Base-by-base conservation (phyloP, 1,140 invertebrate genomes). In the Hylaeus volcanicus region DNA sequence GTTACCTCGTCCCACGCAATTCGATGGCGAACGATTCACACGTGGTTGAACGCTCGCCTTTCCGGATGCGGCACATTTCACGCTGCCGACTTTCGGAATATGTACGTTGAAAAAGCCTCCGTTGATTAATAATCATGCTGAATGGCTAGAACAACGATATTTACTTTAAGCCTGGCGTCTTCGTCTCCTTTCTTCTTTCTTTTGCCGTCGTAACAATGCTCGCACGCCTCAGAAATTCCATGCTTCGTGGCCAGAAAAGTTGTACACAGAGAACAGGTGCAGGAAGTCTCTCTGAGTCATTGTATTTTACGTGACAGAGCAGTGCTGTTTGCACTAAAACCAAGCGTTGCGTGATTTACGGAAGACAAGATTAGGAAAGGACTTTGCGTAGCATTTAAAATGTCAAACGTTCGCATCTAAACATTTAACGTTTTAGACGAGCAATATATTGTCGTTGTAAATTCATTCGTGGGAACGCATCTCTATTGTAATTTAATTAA, bases 91-190 rank as follows among this genome's bases (percentile, higher is more conserved):
- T 88, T 83, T 85, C 66, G 64, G 81, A 86, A 87, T 77, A 81
- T 84, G 74, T 81, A 81, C 86, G 74, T 81, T 75, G 72, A 73
- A 79, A 78, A 86, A 72, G 68, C 45, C 70, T 60, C 53, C 64
- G 26, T 68, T 86, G 87, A 90, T 90, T 89, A 89, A 90, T 90
- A 89, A 90, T 83, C 88, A 84, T 70, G 85, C 70, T 81, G 55
- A 78, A 70, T 64, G 79, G 48, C 37, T 78, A 45, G 68, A 74
- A 86, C 85, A 86, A 58, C 74, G 73, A 70, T 86, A 74, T 71
- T 60, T 82, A 86, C 85, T 86, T 86, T 78, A 37, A 15, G 15
- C 51, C 15, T 8, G n/a, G 1, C 14, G 15, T 45, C 55, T 66
- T n/a, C 58, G 15, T 43, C 45, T 48, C 53, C 14, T 55, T 41